Conservation (phyloP, 2,113 vertebrate species). For the Anhinga rufa region DNA sequence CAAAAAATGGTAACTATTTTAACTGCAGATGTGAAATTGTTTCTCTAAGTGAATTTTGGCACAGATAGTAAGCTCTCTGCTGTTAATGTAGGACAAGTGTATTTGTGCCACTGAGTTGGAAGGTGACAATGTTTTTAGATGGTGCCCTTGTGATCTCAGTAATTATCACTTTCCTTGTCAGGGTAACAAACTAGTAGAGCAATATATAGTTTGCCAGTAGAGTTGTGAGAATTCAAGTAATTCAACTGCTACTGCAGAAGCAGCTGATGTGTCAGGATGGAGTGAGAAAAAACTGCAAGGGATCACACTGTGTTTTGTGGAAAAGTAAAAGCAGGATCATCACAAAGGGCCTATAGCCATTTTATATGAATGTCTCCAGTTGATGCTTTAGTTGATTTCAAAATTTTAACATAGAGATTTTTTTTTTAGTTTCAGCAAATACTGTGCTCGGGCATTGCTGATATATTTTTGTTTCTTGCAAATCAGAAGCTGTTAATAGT, state of each 20-base stretch:
- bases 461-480: background rate
- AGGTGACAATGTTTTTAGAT: constrained; percentile 2
- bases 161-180: constrained; percentile 32
- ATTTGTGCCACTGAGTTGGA: background rate
- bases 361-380: background rate
- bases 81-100: background rate
- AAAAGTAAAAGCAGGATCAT: background rate
- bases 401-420: background rate
- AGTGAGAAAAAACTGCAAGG: background rate
- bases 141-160: background rate
- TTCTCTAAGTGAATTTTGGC: background rate
- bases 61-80: background rate
- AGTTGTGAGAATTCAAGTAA: background rate
- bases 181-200: background rate
- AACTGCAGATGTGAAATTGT: background rate
- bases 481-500: background rate
- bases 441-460: background rate
- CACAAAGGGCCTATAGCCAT: background rate
- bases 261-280: background rate
- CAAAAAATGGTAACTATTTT: background rate
- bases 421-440: background rate
- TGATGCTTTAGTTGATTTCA: background rate
- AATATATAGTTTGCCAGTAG: background rate
- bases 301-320: background rate
- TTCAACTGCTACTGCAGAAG: background rate